phyloP scores from a whole-genome alignment of 2,888 invertebrate species.

The Anoncus sp. region DNA sequence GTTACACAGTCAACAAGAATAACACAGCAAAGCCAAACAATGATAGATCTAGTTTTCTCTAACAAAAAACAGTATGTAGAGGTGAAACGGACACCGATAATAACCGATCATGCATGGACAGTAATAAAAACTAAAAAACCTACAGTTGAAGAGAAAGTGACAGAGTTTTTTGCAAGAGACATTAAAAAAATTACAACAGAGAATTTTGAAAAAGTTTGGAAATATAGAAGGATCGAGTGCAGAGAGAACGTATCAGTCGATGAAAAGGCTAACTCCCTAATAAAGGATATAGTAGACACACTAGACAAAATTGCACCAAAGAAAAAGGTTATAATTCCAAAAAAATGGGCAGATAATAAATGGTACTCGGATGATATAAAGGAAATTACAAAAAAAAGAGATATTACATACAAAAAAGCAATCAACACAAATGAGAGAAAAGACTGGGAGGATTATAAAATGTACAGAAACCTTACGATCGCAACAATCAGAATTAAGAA shows the following conservation, averaged over 20 bases:
- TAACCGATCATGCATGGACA: slow-evolving; percentile 30
- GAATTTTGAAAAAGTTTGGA: neutral
- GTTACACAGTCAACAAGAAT: slow-evolving; percentile 20
- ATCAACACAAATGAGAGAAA: neutral
- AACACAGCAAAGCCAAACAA: slow-evolving; percentile 18
- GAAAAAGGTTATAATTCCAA: slow-evolving; percentile 4
- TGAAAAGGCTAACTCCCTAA: neutral
- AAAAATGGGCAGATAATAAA: slow-evolving; percentile 8
- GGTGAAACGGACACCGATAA: slow-evolving; percentile 12
- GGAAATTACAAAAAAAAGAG: slow-evolving; percentile 10
- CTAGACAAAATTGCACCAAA: neutral
- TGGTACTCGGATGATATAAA: slow-evolving; percentile 11
- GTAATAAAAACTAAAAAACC: neutral
- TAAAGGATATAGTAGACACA: neutral
- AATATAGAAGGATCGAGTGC: neutral
- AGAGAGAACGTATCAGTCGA: neutral
- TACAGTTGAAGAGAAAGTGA: neutral
- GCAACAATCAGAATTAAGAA: slow-evolving; percentile 4
- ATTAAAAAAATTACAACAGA: slow-evolving; percentile 1
- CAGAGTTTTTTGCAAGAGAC: slow-evolving; percentile 30
- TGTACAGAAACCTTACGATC: slow-evolving; percentile 13
- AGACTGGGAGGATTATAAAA: slow-evolving; percentile 13
- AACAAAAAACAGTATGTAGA: slow-evolving; percentile 1
- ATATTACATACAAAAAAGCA: slow-evolving; percentile 12
- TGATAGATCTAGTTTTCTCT: slow-evolving; percentile 30